These are phyloP conservation scores for Prionailurus bengalensis DNA, from an alignment of 2,113 vertebrate genomes.

Conservation along the genomic window DNA sequence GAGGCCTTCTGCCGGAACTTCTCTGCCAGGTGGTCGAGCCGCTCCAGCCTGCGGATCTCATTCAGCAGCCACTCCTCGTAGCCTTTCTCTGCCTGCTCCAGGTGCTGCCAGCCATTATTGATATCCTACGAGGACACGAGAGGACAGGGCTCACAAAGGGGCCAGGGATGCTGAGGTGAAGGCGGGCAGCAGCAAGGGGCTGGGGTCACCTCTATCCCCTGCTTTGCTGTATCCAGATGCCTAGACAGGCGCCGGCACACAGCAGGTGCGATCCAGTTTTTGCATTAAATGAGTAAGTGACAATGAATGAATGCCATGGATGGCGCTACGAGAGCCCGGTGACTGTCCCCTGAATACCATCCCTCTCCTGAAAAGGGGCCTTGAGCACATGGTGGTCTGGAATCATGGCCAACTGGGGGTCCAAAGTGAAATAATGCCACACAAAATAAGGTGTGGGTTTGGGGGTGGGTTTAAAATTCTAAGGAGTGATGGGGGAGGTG, in stretches of 20 bases:
- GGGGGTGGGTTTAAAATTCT: neutral
- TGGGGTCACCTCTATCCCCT: neutral
- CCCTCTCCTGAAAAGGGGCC: too few species aligned
- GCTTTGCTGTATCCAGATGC: neutral
- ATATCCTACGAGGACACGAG: conserved; percentile 90
- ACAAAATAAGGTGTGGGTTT: too few species aligned
- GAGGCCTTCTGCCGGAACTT: conserved; percentile 97
- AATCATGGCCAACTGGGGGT: neutral
- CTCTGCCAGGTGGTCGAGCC: conserved; percentile 95
- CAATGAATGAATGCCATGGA: neutral
- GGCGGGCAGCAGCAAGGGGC: neutral
- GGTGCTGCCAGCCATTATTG: conserved; percentile 93
- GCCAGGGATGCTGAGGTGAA: neutral
- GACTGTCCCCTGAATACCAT: accelerated
- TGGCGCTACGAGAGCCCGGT: neutral
- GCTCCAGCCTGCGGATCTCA: conserved; percentile 95
- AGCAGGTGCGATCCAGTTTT: neutral
- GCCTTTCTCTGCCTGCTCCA: conserved; percentile 97
- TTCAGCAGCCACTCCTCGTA: conserved; percentile 97
- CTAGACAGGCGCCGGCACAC: accelerated
- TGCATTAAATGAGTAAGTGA: neutral
- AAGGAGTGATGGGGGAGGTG: neutral
- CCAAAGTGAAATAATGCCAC: neutral
- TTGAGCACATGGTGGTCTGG: neutral
- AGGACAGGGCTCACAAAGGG: neutral